Evolutionary conservation across 2,113 vertebrate species (phyloP).

Genomic region (Euleptes europaea): DNA sequence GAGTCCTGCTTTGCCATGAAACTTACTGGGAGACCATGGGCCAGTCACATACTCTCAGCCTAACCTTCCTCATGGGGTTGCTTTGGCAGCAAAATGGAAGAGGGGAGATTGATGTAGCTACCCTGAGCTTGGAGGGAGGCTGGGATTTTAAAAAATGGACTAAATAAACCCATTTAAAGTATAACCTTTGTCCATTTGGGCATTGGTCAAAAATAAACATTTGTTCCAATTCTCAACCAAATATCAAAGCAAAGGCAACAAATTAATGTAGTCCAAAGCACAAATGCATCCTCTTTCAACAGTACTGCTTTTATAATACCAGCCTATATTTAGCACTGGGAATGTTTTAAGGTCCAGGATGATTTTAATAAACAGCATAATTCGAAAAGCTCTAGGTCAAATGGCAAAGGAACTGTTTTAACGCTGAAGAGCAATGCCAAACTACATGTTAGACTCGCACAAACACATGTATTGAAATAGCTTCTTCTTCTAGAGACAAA

Average conservation of each 20-base stretch:
- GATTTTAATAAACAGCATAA: not conserved
- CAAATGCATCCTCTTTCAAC: conserved; percentile 25
- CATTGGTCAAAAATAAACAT: not conserved
- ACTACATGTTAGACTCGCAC: not conserved
- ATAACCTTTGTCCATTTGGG: not conserved
- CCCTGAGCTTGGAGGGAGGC: too few relatives aligned
- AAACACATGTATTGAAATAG: not conserved
- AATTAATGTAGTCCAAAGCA: conserved; percentile 2
- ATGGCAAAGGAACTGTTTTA: not conserved
- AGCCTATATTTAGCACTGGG: conserved; percentile 55
- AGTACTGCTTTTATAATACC: conserved; percentile 32
- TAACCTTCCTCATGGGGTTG: too few relatives aligned
- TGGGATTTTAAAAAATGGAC: too few relatives aligned
- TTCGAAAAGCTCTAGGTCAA: conserved; percentile 20
- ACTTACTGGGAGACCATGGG: too few relatives aligned
- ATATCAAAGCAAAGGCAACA: conserved; percentile 22
- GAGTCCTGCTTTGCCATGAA: too few relatives aligned
- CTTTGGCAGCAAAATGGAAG: too few relatives aligned
- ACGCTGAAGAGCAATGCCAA: not conserved
- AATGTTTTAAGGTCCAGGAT: conserved; percentile 29
- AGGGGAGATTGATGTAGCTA: too few relatives aligned
- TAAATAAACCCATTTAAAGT: not conserved
- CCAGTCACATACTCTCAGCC: too few relatives aligned
- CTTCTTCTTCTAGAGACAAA: not conserved
- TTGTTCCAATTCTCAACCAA: not conserved